These are phyloP conservation scores for Megaceryle torquata DNA, from an alignment of 2,113 vertebrate genomes.

Conservation along the genomic window DNA sequence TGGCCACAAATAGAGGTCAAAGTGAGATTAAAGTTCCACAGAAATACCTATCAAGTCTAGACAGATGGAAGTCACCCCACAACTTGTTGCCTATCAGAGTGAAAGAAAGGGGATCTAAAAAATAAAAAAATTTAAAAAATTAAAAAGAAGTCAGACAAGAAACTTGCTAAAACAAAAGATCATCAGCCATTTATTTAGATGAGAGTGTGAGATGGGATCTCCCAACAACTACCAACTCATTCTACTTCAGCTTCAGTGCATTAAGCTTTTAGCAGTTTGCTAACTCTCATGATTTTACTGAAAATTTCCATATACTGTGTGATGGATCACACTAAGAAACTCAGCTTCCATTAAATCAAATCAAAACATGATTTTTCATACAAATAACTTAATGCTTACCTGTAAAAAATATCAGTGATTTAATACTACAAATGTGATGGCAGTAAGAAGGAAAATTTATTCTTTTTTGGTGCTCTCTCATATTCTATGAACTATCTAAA, in stretches of 20 bases:
- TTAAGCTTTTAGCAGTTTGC: not conserved
- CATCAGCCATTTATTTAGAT: not conserved
- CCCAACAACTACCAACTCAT: not conserved
- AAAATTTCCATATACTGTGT: not conserved
- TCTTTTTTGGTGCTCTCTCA: not conserved
- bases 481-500: not conserved
- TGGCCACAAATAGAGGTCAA: not conserved
- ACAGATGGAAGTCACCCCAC: not conserved
- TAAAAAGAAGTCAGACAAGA: not conserved
- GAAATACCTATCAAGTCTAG: not conserved
- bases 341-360: not conserved
- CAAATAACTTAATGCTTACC: not conserved
- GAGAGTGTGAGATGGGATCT: not conserved
- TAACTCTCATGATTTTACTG: not conserved
- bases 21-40: not conserved
- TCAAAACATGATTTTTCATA: not conserved
- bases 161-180: not conserved
- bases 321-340: not conserved
- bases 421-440: not conserved
- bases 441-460: not conserved
- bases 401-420: not conserved
- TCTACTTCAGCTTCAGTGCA: not conserved
- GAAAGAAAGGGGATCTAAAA: not conserved
- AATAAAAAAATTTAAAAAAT: not conserved
- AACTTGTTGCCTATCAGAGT: not conserved